Conservation (phyloP, 2,797 vertebrate species). For the Bufotes viridis region DNA sequence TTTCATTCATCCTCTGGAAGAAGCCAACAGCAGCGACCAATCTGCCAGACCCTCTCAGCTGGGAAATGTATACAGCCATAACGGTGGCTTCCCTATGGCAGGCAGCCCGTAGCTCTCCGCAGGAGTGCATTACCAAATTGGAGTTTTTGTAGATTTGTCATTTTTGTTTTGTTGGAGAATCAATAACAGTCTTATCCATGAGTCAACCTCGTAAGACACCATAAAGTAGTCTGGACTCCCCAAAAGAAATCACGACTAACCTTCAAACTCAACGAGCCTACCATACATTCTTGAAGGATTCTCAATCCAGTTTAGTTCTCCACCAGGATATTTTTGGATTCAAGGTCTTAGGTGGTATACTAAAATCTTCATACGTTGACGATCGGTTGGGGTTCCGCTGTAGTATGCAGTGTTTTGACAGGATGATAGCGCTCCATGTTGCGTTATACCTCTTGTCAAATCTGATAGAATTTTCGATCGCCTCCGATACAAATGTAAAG, state of each 20-base stretch:
- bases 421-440: neutral
- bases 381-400: neutral
- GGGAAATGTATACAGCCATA: neutral
- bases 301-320: neutral
- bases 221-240: neutral
- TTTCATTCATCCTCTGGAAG: slow-evolving; percentile 9
- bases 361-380: neutral
- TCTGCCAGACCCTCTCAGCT: neutral
- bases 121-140: neutral
- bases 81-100: neutral
- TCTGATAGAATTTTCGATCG: neutral
- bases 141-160: neutral
- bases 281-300: neutral
- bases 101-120: neutral
- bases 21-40: slow-evolving; percentile 43
- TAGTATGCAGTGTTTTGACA: neutral
- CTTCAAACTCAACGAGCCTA: neutral
- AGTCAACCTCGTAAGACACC: neutral
- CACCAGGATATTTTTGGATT: neutral
- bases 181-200: too few species aligned
- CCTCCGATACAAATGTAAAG: neutral
- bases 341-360: neutral
- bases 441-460: neutral
- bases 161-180: neutral
- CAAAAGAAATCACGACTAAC: too few species aligned